Evolutionary conservation across 2,888 invertebrate genomes (phyloP).

Genomic region (Polydrusus tereticollis): DNA sequence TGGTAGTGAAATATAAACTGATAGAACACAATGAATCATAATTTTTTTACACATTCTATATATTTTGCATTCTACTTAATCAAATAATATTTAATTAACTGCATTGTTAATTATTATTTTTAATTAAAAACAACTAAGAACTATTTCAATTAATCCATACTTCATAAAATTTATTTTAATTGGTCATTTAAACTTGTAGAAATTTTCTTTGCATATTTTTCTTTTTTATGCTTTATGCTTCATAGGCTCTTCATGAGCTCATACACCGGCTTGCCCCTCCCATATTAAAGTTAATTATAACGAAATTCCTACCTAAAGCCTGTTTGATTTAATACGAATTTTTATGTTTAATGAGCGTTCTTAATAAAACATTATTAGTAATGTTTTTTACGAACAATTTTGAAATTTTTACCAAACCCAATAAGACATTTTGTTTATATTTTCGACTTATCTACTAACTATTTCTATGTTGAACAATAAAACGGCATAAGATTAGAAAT

Average conservation of each 20-base stretch:
- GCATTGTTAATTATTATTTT: neutral
- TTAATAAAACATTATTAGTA: no score
- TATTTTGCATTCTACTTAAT: no score
- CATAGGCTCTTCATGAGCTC: constrained; percentile 9
- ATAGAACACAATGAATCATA: no score
- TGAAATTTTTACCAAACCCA: no score
- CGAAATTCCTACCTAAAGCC: constrained; percentile 24
- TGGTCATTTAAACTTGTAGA: constrained; percentile 4
- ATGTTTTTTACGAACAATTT: no score
- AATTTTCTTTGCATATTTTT: constrained; percentile 18
- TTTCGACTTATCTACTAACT: no score
- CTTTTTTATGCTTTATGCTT: constrained; percentile 14
- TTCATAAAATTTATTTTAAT: constrained; percentile 5
- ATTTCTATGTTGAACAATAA: no score
- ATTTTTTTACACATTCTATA: no score
- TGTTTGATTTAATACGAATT: constrained; percentile 17
- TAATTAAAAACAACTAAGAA: neutral
- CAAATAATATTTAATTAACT: no score
- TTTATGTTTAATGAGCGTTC: constrained; percentile 5
- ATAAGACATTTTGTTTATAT: no score
- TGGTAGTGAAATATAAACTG: no score
- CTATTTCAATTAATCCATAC: neutral
- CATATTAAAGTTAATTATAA: constrained; percentile 31
- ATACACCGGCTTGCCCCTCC: constrained; percentile 12
- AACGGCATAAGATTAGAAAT: no score